These are phyloP conservation scores for Latrodectus elegans DNA, from an alignment of 2,888 invertebrate species.

Conservation along the genomic window DNA sequence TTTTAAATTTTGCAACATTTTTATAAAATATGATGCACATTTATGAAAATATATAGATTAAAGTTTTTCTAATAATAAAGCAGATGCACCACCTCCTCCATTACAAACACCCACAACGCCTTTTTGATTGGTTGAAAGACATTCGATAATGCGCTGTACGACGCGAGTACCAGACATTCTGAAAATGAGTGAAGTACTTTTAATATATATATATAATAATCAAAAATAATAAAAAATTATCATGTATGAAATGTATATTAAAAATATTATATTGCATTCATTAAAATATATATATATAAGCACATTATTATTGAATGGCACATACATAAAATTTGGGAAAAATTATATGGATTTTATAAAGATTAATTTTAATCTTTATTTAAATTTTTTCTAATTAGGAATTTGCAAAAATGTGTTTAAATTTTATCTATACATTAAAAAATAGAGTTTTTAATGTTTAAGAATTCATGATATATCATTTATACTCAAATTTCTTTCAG, in stretches of 20 bases:
- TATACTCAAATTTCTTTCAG: too few species aligned
- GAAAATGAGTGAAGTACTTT: slow-evolving; percentile 4
- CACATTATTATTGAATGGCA: neutral
- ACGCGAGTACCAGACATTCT: slow-evolving; percentile 98
- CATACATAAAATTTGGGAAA: neutral
- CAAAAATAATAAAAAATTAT: neutral
- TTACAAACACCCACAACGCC: slow-evolving; percentile 98
- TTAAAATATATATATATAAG: neutral
- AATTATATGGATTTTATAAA: neutral
- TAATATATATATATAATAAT: neutral
- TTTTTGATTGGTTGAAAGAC: slow-evolving; percentile 90
- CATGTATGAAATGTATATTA: neutral
- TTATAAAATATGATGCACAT: neutral
- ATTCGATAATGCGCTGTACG: slow-evolving; percentile 91
- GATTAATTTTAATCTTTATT: neutral
- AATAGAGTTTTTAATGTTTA: too few species aligned
- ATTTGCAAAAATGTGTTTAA: too few species aligned
- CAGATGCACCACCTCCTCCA: slow-evolving; percentile 98
- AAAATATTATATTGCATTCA: neutral
- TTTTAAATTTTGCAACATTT: neutral
- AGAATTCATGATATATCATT: too few species aligned
- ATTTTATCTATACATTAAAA: too few species aligned
- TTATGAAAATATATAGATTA: slow-evolving; percentile 77
- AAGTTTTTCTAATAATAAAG: slow-evolving; percentile 95
- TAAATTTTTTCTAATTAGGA: too few species aligned